Base-by-base conservation (phyloP, 2,113 vertebrate species). In the Halichoeres trimaculatus region DNA sequence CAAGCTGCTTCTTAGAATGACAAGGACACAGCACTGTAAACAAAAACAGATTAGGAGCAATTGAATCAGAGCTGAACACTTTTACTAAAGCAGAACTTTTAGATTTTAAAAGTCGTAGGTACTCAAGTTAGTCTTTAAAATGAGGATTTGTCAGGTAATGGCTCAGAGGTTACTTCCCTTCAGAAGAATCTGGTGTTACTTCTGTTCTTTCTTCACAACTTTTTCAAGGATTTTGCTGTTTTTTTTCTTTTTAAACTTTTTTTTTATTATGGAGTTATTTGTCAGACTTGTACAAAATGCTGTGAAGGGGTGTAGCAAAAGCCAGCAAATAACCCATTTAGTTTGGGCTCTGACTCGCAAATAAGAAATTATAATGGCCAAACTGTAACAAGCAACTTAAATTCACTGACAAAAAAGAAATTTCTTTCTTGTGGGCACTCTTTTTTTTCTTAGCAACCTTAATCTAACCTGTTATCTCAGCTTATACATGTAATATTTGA, bases 51-150 rank as follows among this genome's bases (percentile, higher is more conserved):
- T 22, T 35, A 41, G 40, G 0, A 6, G 17, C 38, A 11, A 16
- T 70, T 63, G 12, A 68, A 68, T 60, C 38, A 26, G 36, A 40
- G 22, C 12, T 43, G 16, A 12, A 40, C 30, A 34, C 14, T 48
- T 54, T 26, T n/a, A 17, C 23, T 9, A 3, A 22, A 56, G 4
- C 8, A 54, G 16, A 6, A n/a, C 14, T 45, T 45, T 19, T 23
- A 30, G 40, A 11, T 17, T 41, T 20, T 45, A 24, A 30, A 14
- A 35, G 4, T 1, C 34, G 30, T 48, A 52, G 13, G 13, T 14
- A 16, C 41, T 16, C 17, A 20, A 43, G 47, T 10, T 16, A 34
- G 1, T 20, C 5, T 12, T 3, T 16, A 11, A 52, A 26, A 57
- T 4, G n/a, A 34, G 26, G 10, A 48, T 17, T 17, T 43, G 24